Conservation (phyloP, 2,888 invertebrate species). For the Linyphia triangularis region DNA sequence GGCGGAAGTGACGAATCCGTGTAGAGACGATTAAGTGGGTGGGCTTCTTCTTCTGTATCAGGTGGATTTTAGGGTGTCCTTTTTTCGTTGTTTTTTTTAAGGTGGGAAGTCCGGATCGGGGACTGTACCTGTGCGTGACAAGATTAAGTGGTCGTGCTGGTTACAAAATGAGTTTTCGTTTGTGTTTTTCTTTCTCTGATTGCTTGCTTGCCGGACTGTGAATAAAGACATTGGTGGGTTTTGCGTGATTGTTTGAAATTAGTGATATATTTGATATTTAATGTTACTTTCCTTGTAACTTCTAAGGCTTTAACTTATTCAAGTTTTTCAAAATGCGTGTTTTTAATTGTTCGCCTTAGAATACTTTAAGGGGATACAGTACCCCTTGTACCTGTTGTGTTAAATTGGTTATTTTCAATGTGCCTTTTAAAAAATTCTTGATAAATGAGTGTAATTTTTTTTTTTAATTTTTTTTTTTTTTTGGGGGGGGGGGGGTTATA, state of each 20-base stretch:
- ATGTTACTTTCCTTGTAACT: too few relatives aligned
- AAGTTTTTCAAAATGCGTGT: too few relatives aligned
- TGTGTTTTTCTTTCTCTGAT: not conserved
- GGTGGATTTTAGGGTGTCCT: not conserved
- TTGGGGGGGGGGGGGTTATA: too few relatives aligned
- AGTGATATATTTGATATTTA: too few relatives aligned
- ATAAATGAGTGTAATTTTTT: too few relatives aligned
- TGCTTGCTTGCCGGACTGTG: not conserved
- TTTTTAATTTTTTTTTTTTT: too few relatives aligned
- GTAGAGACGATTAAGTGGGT: not conserved
- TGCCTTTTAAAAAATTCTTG: too few relatives aligned
- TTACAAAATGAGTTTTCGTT: not conserved
- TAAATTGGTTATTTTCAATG: too few relatives aligned
- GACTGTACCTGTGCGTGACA: not conserved
- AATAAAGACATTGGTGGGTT: not conserved
- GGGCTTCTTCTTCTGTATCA: not conserved
- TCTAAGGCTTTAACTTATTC: too few relatives aligned
- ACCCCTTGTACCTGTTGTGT: too few relatives aligned
- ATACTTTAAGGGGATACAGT: too few relatives aligned
- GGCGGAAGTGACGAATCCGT: not conserved
- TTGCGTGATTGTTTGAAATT: not conserved
- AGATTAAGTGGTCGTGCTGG: not conserved
- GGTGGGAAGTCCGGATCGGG: not conserved
- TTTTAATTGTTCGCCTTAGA: too few relatives aligned
- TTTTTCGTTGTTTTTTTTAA: not conserved